Evolutionary conservation across 2,888 invertebrate genomes (phyloP).

Genomic region (Muschampia plurimacula): DNA sequence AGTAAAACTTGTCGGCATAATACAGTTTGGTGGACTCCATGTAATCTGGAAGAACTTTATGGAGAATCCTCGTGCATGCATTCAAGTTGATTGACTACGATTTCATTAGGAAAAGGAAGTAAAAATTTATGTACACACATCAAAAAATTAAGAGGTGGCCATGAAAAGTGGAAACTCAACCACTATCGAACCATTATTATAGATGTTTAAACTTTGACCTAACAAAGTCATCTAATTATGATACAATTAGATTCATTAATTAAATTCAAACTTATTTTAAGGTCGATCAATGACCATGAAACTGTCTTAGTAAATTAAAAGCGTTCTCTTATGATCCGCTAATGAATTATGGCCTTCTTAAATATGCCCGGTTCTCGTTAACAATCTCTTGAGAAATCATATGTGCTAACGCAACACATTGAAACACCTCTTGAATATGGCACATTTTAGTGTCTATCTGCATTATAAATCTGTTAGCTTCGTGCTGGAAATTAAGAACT

Average conservation of each 20-base stretch:
- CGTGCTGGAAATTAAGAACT: neutral
- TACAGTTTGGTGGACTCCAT: too few relatives aligned
- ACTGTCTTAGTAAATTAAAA: constrained; percentile 8
- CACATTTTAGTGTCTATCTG: constrained; percentile 4
- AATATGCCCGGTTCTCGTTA: constrained; percentile 9
- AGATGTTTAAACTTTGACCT: neutral
- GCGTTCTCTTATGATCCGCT: constrained; percentile 19
- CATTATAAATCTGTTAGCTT: constrained; percentile 7
- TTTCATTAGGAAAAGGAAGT: too few relatives aligned
- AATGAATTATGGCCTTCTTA: constrained; percentile 17
- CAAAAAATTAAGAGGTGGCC: neutral
- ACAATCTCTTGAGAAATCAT: constrained; percentile 19
- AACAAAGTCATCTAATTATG: neutral
- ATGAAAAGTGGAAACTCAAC: neutral
- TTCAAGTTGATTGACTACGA: too few relatives aligned
- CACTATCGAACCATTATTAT: neutral
- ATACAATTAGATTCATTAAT: constrained; percentile 7
- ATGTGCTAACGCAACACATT: constrained; percentile 11
- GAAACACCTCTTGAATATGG: neutral
- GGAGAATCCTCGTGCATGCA: too few relatives aligned
- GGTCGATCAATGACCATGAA: constrained; percentile 15
- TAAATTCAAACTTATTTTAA: constrained; percentile 11
- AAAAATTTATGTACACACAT: too few relatives aligned
- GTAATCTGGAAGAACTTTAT: too few relatives aligned
- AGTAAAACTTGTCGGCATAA: too few relatives aligned